Evolutionary conservation across 2,888 invertebrate genomes (phyloP).

Genomic region (Conops quadrifasciatus): DNA sequence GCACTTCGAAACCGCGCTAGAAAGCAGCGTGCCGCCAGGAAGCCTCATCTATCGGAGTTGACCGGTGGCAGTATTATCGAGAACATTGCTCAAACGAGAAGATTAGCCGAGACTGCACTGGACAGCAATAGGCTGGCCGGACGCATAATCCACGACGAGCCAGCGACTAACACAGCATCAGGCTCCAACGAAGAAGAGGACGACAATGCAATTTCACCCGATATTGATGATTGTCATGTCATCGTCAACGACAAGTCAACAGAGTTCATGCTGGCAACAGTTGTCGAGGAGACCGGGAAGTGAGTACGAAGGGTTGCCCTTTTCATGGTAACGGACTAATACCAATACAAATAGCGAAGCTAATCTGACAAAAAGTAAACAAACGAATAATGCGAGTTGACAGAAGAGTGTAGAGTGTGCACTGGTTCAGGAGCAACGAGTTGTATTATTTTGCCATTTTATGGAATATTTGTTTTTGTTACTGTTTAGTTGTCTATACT

Average conservation of each 20-base stretch:
- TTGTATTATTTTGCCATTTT: too few relatives aligned
- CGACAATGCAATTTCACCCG: constrained; percentile 71
- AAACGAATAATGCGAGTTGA: too few relatives aligned
- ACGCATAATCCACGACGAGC: constrained; percentile 73
- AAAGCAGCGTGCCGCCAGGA: constrained; percentile 82
- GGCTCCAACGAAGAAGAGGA: constrained; percentile 89
- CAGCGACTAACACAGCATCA: constrained; percentile 88
- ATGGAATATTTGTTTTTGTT: too few relatives aligned
- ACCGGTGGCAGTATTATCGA: constrained; percentile 86
- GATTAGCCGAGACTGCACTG: constrained; percentile 82
- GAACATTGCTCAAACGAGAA: constrained; percentile 83
- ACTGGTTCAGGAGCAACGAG: too few relatives aligned
- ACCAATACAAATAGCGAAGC: too few relatives aligned
- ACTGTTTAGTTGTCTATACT: too few relatives aligned
- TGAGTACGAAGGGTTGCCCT: constrained; percentile 68
- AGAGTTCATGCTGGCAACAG: constrained; percentile 89
- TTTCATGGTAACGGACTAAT: too few relatives aligned
- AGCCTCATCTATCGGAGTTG: constrained; percentile 78
- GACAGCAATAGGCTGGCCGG: constrained; percentile 65
- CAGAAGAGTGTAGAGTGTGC: too few relatives aligned
- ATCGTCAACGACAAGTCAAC: constrained; percentile 91
- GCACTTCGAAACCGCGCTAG: constrained; percentile 85
- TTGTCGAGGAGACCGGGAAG: constrained; percentile 82
- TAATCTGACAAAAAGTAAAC: too few relatives aligned
- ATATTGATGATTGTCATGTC: constrained; percentile 80